phyloP scores from a whole-genome alignment of 2,113 vertebrate species.

The Lagopus muta region DNA sequence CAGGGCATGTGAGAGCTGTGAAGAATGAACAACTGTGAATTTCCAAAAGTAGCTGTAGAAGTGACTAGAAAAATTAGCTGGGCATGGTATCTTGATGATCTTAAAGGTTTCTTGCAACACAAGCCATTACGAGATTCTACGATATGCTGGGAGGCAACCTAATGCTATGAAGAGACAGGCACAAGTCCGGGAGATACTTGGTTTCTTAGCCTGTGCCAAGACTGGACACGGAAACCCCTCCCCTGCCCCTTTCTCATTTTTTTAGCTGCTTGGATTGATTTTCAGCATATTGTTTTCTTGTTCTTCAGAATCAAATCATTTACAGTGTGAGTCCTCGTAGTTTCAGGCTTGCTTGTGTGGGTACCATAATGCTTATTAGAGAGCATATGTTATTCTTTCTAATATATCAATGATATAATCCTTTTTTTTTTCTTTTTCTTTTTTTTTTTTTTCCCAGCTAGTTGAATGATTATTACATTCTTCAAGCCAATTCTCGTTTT shows the following conservation, averaged over 20 bases:
- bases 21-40: neutral
- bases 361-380: neutral
- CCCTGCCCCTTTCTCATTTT: neutral
- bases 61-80: neutral
- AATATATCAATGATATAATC: neutral
- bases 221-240: neutral
- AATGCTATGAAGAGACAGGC: neutral
- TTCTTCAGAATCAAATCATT: neutral
- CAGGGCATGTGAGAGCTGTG: accelerated
- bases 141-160: neutral
- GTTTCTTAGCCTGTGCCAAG: neutral
- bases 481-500: conserved; percentile 58
- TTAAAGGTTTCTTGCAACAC: neutral
- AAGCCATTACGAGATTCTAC: neutral
- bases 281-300: neutral
- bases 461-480: conserved; percentile 8
- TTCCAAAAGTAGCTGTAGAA: neutral
- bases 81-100: neutral
- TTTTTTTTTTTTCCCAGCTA: neutral
- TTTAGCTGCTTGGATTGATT: neutral
- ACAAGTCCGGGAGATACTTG: neutral
- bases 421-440: neutral
- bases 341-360: neutral
- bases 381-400: neutral
- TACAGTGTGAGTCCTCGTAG: neutral